These are phyloP conservation scores for Catostomus latipinnis DNA, from an alignment of 2,797 vertebrate species.

Conservation along the genomic window DNA sequence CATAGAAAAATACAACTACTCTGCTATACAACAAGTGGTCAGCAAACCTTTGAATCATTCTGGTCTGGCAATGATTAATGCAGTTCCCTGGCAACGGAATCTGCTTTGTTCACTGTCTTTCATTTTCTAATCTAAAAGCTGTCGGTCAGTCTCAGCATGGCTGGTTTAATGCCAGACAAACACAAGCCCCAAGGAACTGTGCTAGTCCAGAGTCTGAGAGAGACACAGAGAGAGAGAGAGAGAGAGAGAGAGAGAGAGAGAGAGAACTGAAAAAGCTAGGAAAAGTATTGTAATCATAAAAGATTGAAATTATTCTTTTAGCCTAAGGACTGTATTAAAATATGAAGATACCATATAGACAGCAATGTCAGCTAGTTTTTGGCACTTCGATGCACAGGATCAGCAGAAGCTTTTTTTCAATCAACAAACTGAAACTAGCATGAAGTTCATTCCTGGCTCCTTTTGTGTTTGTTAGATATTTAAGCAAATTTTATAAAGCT, in stretches of 20 bases:
- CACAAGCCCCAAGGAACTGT: conserved; percentile 56
- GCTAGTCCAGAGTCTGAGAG: conserved; percentile 58
- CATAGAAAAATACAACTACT: conserved; percentile 33
- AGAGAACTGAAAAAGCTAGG: background rate
- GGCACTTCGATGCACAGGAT: background rate
- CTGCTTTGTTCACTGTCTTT: conserved; percentile 46
- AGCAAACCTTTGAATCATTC: conserved; percentile 57
- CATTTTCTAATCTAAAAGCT: conserved; percentile 61
- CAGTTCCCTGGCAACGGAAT: conserved; percentile 46
- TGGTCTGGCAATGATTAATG: conserved; percentile 59
- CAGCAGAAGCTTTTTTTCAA: background rate
- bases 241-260: conserved; percentile 6
- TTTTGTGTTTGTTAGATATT: too few relatives aligned
- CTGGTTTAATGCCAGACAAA: conserved; percentile 59
- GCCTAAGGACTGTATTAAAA: conserved; percentile 17
- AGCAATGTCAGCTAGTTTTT: background rate
- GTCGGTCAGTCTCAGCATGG: conserved; percentile 40
- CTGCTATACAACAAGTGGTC: conserved; percentile 54
- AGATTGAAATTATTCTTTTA: background rate
- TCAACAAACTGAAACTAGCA: background rate
- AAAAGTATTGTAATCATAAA: conserved; percentile 4
- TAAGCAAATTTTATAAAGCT: too few relatives aligned
- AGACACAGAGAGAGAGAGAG: conserved; percentile 6
- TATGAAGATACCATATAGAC: conserved; percentile 2
- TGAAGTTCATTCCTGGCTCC: background rate